Evolutionary conservation across 2,113 vertebrate genomes (phyloP), one percentile per base, ranked within the genome.

Genomic region (Monarcha castaneiventris): DNA sequence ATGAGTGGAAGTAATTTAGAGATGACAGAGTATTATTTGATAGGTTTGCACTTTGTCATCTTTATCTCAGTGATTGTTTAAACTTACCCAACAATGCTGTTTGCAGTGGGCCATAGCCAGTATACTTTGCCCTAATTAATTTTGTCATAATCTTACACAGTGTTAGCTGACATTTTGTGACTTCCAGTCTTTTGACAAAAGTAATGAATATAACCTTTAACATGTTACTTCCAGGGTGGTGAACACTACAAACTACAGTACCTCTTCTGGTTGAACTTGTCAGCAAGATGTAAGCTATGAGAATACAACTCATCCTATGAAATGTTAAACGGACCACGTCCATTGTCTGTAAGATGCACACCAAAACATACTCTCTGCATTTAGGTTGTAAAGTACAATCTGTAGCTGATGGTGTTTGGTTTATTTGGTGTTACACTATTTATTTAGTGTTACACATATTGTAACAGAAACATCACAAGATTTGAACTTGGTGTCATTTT

Each of bases 151-250:
- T 90, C 92, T 91, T 82, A 69, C 69, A 73, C 25, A 39, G 23
- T 66, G 37, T 67, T 80, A 75, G 61, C 27, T 90, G 94, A 81
- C 78, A 89, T 94, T 96, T 96, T 92, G 30, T 54, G 94, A 89
- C 58, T 88, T 85, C 29, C 90, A 91, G 51, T 37, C 85, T 84
- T 92, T 87, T 86, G 73, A 94, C 95, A 84, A 23, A 23, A 35
- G 74, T 93, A 93, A 93, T 90, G 77, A 95, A 67, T 79, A 92
- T 92, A 97, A 97, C 69, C 64, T 96, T 96, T 96, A 94, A 52
- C 63, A 68, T 55, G 37, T 93, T 94, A 90, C 48, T 96, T 94
- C 63, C 61, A 89, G 67, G 25, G 26, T 39, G 54, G 22, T 84
- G 76, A 88, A 30, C 88, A 49, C 35, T 37, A 74, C 83, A 63